Evolutionary conservation across 2,888 invertebrate species (phyloP), one percentile per base, ranked within the genome.

Genomic region (Heterodera filipjevi): DNA sequence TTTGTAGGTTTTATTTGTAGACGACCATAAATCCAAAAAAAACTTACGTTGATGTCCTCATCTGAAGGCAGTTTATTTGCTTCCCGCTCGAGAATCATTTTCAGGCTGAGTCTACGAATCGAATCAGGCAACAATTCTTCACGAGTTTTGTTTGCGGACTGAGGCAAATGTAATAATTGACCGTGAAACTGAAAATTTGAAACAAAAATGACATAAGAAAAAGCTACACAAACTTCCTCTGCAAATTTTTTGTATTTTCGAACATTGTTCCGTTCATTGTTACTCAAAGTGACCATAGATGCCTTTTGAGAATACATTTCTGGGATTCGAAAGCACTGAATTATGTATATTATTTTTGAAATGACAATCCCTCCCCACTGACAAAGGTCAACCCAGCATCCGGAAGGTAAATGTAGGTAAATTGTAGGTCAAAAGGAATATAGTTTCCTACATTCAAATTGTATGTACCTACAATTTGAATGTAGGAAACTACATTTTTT

Each of bases 101-200:
- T 32, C 14, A 71, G 71, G 14, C 44, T 44, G 16, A 71, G 49
- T 19, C 70, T 77, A 33, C 71, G 77, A 44, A 77, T 22, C 3
- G 71, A 44, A 12, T 53, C 71, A 14, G 77, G 77, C 70, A 77
- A 27, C 30, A 71, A 49, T 32, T 46, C 22, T 30, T 77, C 70
- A 5, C 77, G 77, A 3, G 68, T 32, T 68, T 35, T 68, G 59
- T 22, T 59, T 27, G 59, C 59, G n/a, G 59, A 59, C 8, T 27
- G 59, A 1, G 59, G 59, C n/a, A 59, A 27, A 59, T 27, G 59
- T 27, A 27, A 22, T 27, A 19, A 59, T 27, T 27, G 59, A 8
- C n/a, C 27, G 27, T 59, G 59, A n/a, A 59, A 59, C 59, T 59
- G 27, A 59, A 59, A 59, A 27, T 0, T 27, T n/a, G 8, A 44